Evolutionary conservation across 2,113 vertebrate genomes (phyloP), one percentile per base, ranked within the genome.

Genomic region (Silurus meridionalis): DNA sequence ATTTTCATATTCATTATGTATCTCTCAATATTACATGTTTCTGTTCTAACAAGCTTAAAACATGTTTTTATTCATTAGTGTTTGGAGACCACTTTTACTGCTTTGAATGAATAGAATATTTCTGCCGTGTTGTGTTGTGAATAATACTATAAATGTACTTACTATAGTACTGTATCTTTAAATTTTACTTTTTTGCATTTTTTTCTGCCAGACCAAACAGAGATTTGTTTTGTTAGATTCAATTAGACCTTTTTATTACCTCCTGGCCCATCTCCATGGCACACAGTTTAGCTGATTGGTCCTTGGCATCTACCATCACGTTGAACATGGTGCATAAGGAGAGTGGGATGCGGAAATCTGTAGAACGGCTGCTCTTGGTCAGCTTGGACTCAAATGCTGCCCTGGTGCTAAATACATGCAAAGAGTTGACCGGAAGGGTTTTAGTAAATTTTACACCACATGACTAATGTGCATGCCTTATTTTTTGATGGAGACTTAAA

Each of bases 271-370:
- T 96, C 94, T 99, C 98, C 97, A 99, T 98, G 85, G 97, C 98
- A 92, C 98, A 99, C 91, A 99, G 95, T 96, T 99, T 99, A 93
- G 97, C 97, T 91, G 98, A 99, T 88, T 99, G 98, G 94, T 98
- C 97, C 97, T 99, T 99, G 95, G 98, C 98, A 91, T 99, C 98
- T 91, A 99, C 98, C 98, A 99, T 99, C 95, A 99, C 98, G 89
- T 99, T 99, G 95, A 98, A 99, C 98, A 99, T 99, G 94, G 98
- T 99, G 96, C 98, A 99, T 96, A 99, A 96, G 94, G 98, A 97
- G 90, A 98, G 97, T 92, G 98, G 97, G 93, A 99, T 97, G 94
- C 98, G 97, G 95, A 99, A 99, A 96, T 99, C 98, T 95, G 98
- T 99, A 91, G 97, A 97, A 94, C 97, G 97, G 95, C 97, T 99